Percentiles rank a stretch among this genome's conserved stretches.
These are phyloP conservation scores for Pitangus sulphuratus DNA, from an alignment of 2,797 vertebrate species.

Conservation along the genomic window DNA sequence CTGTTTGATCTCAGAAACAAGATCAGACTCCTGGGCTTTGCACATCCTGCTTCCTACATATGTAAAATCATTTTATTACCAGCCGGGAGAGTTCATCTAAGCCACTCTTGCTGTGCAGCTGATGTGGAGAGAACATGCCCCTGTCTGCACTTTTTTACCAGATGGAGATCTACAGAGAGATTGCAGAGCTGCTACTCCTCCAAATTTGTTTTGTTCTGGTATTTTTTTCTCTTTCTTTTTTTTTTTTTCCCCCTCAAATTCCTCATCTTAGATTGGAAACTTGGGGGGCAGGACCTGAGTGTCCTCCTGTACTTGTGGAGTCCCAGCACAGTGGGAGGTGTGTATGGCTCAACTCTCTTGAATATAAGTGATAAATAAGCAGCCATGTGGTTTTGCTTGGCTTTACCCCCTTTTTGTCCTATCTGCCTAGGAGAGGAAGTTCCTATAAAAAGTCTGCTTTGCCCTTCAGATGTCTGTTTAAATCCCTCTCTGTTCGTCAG, in stretches of 20 bases:
- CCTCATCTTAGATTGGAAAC: neutral
- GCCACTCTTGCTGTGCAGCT: constrained; percentile 65
- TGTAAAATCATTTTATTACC: constrained; percentile 81
- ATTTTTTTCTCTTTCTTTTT: neutral
- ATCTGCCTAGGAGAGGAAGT: constrained; percentile 18
- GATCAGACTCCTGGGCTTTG: constrained; percentile 82
- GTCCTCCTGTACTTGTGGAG: neutral
- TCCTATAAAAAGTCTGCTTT: neutral
- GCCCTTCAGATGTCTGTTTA: neutral
- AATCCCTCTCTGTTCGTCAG: neutral
- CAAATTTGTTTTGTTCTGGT: neutral
- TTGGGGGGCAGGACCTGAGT: neutral
- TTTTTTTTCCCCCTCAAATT: neutral
- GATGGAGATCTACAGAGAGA: constrained; percentile 55
- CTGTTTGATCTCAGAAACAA: constrained; percentile 83
- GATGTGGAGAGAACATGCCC: constrained; percentile 63
- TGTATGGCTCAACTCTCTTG: neutral
- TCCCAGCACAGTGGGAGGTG: neutral
- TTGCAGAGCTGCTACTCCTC: constrained; percentile 14
- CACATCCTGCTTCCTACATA: constrained; percentile 84
- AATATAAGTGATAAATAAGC: constrained; percentile 17
- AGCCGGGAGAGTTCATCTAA: constrained; percentile 77
- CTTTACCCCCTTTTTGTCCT: constrained; percentile 20
- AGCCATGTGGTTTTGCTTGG: neutral
- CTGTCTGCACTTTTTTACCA: constrained; percentile 64